Base-by-base conservation (phyloP, 2,888 invertebrate species). In the Rhorus exstirpatorius region DNA sequence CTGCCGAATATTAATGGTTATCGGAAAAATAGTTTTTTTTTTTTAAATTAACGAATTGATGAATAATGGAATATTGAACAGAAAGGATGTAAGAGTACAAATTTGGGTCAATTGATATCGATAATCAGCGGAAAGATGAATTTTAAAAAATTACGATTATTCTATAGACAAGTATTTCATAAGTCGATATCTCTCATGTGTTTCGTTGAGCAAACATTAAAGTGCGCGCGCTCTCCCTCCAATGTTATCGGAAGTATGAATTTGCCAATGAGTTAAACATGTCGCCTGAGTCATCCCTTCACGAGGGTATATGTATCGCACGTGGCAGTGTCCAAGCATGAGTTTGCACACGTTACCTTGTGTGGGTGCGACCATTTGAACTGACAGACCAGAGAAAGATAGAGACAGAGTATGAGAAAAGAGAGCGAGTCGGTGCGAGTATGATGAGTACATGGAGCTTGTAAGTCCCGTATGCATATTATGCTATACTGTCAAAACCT, bases 261-360 rank as follows among this genome's bases (percentile, higher is more conserved):
- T 75, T 79, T 71, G 70, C 53, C 65, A 74, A 58, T 41, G 65
- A 65, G 71, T 75, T 70, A 79, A 79, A 70, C 75, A 74, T 65
- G 74, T 74, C 82, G 70, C 46, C 75, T 82, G 82, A 82, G 74
- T 82, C 79, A 82, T 82, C 74, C 82, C 70, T 74, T 58, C 58
- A 51, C 38, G 71, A 41, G 19, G 26, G 17, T 12, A 8, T 35
- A 19, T 12, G 51, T 63, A 81, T 70, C 78, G 82, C 79, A 82
- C 78, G 82, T 82, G 77, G 77, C 81, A 76, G 63, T 67, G 41
- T 26, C 58, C 67, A 60, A 61, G 61, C 72, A 67, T 78, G 81
- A 81, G 74, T 82, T 78, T 79, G 82, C 74, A 75, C 74, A 75
- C 70, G 70, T 79, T 78, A 75, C 70, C 74, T 78, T 65, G 83